Percentiles rank a stretch among this genome's conserved stretches.
Evolutionary conservation across 2,797 vertebrate species (phyloP).

Genomic region (Acrocephalus scirpaceus): DNA sequence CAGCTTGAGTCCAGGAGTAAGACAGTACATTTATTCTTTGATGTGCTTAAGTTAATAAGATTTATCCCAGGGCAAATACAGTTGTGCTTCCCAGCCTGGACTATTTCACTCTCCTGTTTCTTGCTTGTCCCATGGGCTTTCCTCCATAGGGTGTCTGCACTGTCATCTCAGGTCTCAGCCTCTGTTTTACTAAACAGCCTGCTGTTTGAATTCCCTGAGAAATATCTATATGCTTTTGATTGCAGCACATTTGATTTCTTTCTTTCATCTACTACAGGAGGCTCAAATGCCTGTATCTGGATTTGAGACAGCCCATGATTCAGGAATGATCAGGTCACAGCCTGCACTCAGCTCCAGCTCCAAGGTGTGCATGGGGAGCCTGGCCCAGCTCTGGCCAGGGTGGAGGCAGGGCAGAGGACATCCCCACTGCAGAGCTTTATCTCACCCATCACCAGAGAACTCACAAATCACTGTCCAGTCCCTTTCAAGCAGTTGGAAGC

Average conservation of each 20-base stretch:
- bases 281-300: not conserved
- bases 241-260: not conserved
- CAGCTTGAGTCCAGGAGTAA: not conserved
- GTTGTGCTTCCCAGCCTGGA: not conserved
- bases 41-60: not conserved
- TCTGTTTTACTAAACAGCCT: not conserved
- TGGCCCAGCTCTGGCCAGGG: not conserved
- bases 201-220: not conserved
- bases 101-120: not conserved
- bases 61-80: not conserved
- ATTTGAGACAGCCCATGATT: not conserved
- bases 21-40: not conserved
- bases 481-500: slow-evolving; percentile 40
- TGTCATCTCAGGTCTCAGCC: not conserved
- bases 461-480: slow-evolving; percentile 42
- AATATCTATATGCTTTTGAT: not conserved
- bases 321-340: not conserved
- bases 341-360: not conserved
- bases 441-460: slow-evolving; percentile 38
- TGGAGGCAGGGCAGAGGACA: not conserved
- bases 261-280: not conserved
- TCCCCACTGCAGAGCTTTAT: slow-evolving; percentile 34
- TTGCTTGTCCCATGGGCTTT: not conserved
- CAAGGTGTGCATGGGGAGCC: not conserved
- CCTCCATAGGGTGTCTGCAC: rapidly evolving